Evolutionary conservation across 2,888 invertebrate genomes (phyloP), one percentile per base, ranked within the genome.

Genomic region (Chelonus formosanus): DNA sequence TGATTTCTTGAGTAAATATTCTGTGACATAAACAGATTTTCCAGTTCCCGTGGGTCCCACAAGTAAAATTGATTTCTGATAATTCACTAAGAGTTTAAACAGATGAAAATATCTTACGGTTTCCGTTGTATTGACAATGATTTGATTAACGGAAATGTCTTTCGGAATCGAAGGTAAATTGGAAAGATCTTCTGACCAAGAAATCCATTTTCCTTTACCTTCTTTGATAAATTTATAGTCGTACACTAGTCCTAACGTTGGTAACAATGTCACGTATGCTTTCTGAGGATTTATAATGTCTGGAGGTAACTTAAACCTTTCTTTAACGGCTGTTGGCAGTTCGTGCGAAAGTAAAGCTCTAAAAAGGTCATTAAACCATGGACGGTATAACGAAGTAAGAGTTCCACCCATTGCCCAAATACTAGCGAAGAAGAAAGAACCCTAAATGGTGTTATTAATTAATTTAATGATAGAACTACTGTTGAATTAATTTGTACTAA

Each of bases 31-130:
- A 54, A 92, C 92, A 8, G 96, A 95, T 85, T 98, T 98, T 65
- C 97, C 97, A 0, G 97, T 97, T 32, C 97, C 96, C 0, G 97
- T 97, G 0, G 95, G 96, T 0, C 97, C 98, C 3, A 96, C 93
- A 81, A 96, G 88, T 87, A 97, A 91, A 44, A 93, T 85, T 0
- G 94, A 89, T 78, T 96, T 96, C 8, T 91, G 88, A 80, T 96
- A 94, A 3, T 88, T 88, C 0, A 96, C 90, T 47, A 97, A 85
- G 40, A 94, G 85, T 68, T 89, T 88, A 85, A 97, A 90, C 2
- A 98, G 84, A 0, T 91, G 90, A 48, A 92, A 88, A 78, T 94
- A 94, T 47, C 97, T 88, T 0, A 96, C 90, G 0, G 95, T 96
- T 84, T 97, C 97, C 40, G 94, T 88, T 0, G 97, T 98, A 0